Evolutionary conservation across 2,113 vertebrate species (phyloP).

Genomic region (Brachionichthys hirsutus): DNA sequence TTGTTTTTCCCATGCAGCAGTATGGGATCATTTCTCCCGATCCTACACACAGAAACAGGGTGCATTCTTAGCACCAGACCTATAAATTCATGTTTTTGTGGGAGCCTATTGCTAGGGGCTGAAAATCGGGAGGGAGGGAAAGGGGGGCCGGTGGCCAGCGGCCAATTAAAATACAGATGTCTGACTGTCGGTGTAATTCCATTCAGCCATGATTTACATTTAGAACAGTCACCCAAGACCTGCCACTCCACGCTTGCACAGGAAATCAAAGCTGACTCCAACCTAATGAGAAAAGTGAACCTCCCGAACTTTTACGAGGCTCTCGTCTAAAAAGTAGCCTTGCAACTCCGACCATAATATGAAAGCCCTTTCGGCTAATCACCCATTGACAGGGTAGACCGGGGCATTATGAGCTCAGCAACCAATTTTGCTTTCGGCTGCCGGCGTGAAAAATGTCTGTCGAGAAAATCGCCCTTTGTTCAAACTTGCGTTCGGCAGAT

Average conservation of each 20-base stretch:
- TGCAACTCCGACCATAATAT: conserved; percentile 70
- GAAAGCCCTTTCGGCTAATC: conserved; percentile 71
- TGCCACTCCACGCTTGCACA: conserved; percentile 68
- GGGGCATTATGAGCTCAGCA: conserved; percentile 59
- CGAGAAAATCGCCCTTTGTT: conserved; percentile 49
- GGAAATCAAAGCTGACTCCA: conserved; percentile 80
- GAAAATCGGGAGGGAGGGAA: conserved; percentile 15
- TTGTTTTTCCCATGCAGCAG: conserved; percentile 71
- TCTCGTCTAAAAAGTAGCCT: conserved; percentile 67
- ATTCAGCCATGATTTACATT: conserved; percentile 81
- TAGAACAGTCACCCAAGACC: conserved; percentile 71
- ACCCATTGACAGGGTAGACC: conserved; percentile 53
- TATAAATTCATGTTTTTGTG: conserved; percentile 73
- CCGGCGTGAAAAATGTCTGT: conserved; percentile 56
- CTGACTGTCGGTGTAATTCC: conserved; percentile 77
- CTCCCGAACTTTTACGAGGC: conserved; percentile 76
- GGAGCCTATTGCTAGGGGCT: conserved; percentile 71
- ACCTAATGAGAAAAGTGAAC: conserved; percentile 83
- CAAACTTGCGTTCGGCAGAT: conserved; percentile 31
- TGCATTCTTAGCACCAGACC: conserved; percentile 56
- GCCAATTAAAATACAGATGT: conserved; percentile 84
- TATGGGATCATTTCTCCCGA: conserved; percentile 38
- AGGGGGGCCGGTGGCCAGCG: conserved; percentile 56
- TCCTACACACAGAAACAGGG: conserved; percentile 52
- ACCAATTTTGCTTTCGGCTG: conserved; percentile 61